A percentile compares a stretch with the other conserved stretches of the same genome.
phyloP scores from a whole-genome alignment of 2,888 invertebrate genomes.

The Erebia ligea region DNA sequence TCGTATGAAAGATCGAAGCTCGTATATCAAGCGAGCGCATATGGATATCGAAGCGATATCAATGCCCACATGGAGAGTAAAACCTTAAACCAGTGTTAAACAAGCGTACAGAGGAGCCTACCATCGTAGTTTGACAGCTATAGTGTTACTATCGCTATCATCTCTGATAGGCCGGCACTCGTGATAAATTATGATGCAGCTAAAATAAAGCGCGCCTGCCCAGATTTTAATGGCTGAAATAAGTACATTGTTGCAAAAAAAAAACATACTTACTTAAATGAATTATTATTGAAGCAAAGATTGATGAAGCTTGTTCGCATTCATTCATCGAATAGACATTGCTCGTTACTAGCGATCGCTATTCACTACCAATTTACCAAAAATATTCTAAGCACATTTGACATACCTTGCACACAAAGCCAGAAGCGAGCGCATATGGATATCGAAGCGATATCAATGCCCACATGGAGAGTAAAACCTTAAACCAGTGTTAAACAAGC shows the following conservation, averaged over 20 bases:
- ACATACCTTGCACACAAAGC: too few species aligned
- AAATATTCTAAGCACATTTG: too few species aligned
- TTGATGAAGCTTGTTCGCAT: too few species aligned
- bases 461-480: slow-evolving; percentile 31
- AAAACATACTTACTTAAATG: too few species aligned
- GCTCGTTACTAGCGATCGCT: too few species aligned
- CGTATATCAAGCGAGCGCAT: slow-evolving; percentile 17
- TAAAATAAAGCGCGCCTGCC: too few species aligned
- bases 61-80: slow-evolving; percentile 30
- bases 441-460: slow-evolving; percentile 29
- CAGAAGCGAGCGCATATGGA: slow-evolving; percentile 2
- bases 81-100: slow-evolving; percentile 5
- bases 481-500: slow-evolving; percentile 1
- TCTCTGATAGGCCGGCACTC: background rate
- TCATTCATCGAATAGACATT: too few species aligned
- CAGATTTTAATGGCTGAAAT: too few species aligned
- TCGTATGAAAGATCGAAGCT: slow-evolving; percentile 22
- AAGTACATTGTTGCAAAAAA: too few species aligned
- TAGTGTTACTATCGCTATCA: too few species aligned
- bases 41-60: slow-evolving; percentile 29
- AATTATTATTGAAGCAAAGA: too few species aligned
- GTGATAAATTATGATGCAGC: background rate
- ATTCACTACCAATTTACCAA: too few species aligned
- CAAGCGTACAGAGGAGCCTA: background rate
- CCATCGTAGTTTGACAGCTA: background rate